A percentile compares a stretch with the other conserved stretches of the same genome.
phyloP scores from a whole-genome alignment of 2,797 vertebrate genomes.

The Bucorvus abyssinicus region DNA sequence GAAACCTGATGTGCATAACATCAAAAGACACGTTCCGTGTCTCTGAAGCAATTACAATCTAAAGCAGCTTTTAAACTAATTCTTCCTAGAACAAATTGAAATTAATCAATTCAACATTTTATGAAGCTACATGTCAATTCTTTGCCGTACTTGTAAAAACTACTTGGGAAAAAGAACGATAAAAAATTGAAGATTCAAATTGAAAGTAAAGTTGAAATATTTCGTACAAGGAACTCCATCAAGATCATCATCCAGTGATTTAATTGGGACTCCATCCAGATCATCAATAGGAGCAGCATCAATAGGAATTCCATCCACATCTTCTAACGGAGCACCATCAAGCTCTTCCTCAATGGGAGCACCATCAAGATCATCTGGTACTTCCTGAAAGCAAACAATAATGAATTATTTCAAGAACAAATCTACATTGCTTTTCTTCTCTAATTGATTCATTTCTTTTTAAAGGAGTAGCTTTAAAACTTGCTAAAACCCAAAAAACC shows the following conservation, averaged over 20 bases:
- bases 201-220: background rate
- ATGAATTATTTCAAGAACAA: background rate
- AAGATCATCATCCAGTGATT: constrained; percentile 90
- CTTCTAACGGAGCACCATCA: constrained; percentile 87
- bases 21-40: background rate
- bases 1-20: background rate
- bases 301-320: constrained; percentile 90
- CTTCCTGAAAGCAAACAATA: constrained; percentile 65
- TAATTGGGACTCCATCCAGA: constrained; percentile 94
- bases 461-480: background rate
- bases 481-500: background rate
- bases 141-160: background rate
- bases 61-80: background rate
- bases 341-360: constrained; percentile 92
- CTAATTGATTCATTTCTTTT: background rate
- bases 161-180: background rate
- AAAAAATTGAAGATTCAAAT: background rate
- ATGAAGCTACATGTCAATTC: background rate
- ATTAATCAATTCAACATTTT: background rate
- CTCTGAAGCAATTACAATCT: background rate
- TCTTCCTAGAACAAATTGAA: background rate
- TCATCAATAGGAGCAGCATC: constrained; percentile 87
- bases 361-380: constrained; percentile 91
- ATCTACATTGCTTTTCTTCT: background rate
- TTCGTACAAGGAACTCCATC: constrained; percentile 93